Percentiles rank a stretch among this genome's conserved stretches.
phyloP scores from a whole-genome alignment of 2,797 vertebrate species.

The Bucorvus abyssinicus region DNA sequence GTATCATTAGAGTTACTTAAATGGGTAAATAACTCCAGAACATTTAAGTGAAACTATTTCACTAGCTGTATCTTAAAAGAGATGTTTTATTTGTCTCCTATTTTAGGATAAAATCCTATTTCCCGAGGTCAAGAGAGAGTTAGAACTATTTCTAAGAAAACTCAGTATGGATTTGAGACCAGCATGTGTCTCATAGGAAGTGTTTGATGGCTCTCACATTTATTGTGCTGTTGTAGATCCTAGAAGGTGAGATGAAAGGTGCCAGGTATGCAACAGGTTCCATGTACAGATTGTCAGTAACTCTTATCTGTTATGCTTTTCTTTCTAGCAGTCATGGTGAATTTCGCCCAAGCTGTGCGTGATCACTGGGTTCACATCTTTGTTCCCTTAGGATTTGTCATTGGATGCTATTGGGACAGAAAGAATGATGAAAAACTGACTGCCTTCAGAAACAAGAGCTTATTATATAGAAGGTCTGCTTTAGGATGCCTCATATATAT shows the following conservation, averaged over 20 bases:
- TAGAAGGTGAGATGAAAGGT: not conserved
- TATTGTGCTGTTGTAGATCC: not conserved
- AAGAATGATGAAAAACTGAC: constrained; percentile 83
- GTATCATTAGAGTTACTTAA: not conserved
- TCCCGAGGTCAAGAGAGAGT: too few relatives aligned
- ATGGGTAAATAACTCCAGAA: too few relatives aligned
- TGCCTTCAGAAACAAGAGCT: constrained; percentile 90
- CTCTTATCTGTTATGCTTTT: not conserved
- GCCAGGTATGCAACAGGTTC: not conserved
- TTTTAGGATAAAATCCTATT: not conserved
- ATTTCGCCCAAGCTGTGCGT: constrained; percentile 77
- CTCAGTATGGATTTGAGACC: not conserved
- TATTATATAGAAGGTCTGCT: constrained; percentile 85
- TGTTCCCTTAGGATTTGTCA: constrained; percentile 86
- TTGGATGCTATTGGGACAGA: constrained; percentile 88
- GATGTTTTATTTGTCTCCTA: not conserved
- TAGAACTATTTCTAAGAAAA: not conserved
- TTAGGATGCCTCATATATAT: not conserved
- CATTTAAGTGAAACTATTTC: not conserved
- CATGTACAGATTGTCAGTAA: not conserved
- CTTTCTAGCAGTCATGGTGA: constrained; percentile 81
- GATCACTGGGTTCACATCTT: constrained; percentile 84
- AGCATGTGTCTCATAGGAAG: not conserved
- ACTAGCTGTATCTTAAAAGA: not conserved
- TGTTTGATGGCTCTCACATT: not conserved